A percentile compares a stretch with the other conserved stretches of the same genome.
phyloP scores from a whole-genome alignment of 2,113 vertebrate species.

The Eulacestoma nigropectus region DNA sequence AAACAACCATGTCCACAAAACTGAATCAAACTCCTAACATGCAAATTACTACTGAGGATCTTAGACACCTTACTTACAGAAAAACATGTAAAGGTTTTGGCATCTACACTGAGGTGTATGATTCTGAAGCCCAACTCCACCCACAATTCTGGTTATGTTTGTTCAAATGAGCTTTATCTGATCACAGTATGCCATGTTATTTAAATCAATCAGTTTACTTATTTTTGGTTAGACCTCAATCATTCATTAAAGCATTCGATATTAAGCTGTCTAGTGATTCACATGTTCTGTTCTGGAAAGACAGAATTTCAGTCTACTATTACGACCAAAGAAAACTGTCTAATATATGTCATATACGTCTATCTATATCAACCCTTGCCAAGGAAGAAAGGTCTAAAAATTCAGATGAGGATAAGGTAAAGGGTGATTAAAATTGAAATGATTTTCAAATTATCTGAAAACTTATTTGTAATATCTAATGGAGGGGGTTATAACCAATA shows the following conservation, averaged over 20 bases:
- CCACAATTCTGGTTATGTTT: neutral
- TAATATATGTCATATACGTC: neutral
- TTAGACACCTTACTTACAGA: neutral
- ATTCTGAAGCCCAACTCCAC: neutral
- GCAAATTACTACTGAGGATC: neutral
- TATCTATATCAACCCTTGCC: neutral
- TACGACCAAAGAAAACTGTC: neutral
- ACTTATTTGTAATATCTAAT: neutral
- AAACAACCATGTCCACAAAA: neutral
- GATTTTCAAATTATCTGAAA: neutral
- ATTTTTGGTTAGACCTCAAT: neutral
- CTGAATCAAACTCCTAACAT: neutral
- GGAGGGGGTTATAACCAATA: neutral
- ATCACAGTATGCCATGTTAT: neutral
- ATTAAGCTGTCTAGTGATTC: neutral
- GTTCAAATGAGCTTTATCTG: neutral
- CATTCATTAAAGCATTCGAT: neutral
- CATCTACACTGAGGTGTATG: neutral
- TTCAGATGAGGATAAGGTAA: neutral
- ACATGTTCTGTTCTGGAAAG: neutral
- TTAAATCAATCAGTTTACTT: neutral
- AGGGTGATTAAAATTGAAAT: neutral
- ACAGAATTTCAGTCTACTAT: neutral
- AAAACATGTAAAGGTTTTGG: neutral
- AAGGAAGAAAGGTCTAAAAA: neutral